phyloP scores from a whole-genome alignment of 1,140 invertebrate species.

The Lepidurus apus region DNA sequence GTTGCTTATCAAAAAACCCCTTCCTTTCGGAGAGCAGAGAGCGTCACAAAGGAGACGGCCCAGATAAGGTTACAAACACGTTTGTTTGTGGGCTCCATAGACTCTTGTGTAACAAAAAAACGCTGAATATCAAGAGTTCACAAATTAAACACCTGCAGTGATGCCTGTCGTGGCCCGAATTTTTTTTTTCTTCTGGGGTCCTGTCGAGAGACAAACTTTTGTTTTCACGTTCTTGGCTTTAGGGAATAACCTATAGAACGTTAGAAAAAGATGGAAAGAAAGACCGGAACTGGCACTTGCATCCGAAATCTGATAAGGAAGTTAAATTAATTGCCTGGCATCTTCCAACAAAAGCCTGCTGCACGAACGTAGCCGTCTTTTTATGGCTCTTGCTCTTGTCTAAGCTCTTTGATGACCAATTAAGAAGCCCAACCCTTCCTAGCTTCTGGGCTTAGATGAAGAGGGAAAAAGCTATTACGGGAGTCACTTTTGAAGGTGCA shows the following conservation, averaged over 20 bases:
- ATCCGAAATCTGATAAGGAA: background rate
- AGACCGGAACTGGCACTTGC: background rate
- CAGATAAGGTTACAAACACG: background rate
- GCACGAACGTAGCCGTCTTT: background rate
- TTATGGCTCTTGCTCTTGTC: background rate
- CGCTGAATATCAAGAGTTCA: background rate
- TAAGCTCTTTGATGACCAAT: constrained; percentile 2
- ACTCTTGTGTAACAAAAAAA: background rate
- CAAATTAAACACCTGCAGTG: constrained; percentile 1
- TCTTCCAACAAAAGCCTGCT: background rate
- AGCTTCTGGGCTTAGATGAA: no score
- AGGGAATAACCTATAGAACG: no score
- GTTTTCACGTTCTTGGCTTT: no score
- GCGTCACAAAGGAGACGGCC: background rate
- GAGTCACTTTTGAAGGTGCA: no score
- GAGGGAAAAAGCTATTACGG: no score
- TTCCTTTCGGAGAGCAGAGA: background rate
- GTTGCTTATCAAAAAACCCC: background rate
- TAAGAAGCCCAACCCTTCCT: background rate
- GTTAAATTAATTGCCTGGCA: background rate
- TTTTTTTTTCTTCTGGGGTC: background rate
- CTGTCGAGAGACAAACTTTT: background rate
- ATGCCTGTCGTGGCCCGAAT: background rate
- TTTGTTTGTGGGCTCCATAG: background rate
- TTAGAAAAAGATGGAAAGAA: background rate